Evolutionary conservation across 2,113 vertebrate species (phyloP).

Genomic region (Eretmochelys imbricata): DNA sequence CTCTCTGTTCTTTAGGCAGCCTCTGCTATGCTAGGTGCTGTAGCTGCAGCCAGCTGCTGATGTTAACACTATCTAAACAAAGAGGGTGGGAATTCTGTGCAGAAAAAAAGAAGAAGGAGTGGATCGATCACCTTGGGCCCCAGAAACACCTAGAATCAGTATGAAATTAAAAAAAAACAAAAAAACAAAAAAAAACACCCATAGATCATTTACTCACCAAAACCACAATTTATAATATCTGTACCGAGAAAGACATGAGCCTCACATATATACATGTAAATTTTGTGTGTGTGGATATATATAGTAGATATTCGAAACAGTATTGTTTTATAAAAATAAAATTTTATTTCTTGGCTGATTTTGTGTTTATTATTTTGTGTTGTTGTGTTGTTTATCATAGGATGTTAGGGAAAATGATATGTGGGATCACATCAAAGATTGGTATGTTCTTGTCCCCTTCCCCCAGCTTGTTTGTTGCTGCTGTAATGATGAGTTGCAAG

Average conservation of each 20-base stretch:
- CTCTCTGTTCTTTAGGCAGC: neutral
- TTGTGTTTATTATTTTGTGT: too few relatives aligned
- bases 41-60: neutral
- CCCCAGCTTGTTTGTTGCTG: neutral
- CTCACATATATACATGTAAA: neutral
- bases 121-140: neutral
- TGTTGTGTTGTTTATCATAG: neutral
- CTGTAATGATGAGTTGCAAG: neutral
- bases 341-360: neutral
- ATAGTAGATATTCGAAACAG: neutral
- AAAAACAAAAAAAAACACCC: too few relatives aligned
- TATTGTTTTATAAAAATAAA: neutral
- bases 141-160: neutral
- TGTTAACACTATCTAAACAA: fast-evolving
- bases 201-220: neutral
- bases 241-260: neutral
- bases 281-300: neutral
- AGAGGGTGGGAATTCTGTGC: fast-evolving
- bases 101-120: neutral
- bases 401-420: neutral
- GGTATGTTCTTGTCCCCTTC: fast-evolving
- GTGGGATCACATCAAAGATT: neutral
- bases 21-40: fast-evolving
- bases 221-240: neutral
- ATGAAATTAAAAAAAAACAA: fast-evolving